Conservation (phyloP, 1,140 invertebrate species). For the Holotrichia oblita region DNA sequence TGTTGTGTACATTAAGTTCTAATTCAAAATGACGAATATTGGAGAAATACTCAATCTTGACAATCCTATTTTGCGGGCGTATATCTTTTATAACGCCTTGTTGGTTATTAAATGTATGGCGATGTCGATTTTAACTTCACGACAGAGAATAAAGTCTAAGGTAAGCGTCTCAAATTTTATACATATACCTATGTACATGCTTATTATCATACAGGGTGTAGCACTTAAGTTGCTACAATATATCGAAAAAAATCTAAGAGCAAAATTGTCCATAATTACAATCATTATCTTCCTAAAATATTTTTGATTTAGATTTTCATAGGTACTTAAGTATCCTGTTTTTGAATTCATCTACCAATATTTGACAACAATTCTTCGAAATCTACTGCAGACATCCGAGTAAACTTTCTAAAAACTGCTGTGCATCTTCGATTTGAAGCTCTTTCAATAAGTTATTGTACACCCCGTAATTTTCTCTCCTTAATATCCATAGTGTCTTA, state of each 20-base stretch:
- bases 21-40: neutral
- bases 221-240: neutral
- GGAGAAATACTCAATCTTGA: neutral
- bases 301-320: neutral
- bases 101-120: slow-evolving; percentile 67
- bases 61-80: slow-evolving; percentile 65
- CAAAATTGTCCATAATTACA: no score
- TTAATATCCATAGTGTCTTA: no score
- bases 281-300: no score
- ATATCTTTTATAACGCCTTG: slow-evolving; percentile 67
- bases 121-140: slow-evolving; percentile 66
- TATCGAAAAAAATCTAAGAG: no score
- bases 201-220: no score
- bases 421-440: no score
- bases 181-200: neutral
- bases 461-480: no score
- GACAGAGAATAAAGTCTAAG: slow-evolving; percentile 65
- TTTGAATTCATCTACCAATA: no score
- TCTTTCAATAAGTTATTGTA: no score
- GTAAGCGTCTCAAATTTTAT: slow-evolving; percentile 57
- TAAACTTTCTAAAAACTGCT: no score
- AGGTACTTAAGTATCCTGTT: neutral
- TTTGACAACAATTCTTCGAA: no score
- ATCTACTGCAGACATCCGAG: neutral
- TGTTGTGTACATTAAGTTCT: no score